These are phyloP conservation scores for Pygoscelis antarcticus DNA, from an alignment of 2,113 vertebrate species.

Conservation along the genomic window DNA sequence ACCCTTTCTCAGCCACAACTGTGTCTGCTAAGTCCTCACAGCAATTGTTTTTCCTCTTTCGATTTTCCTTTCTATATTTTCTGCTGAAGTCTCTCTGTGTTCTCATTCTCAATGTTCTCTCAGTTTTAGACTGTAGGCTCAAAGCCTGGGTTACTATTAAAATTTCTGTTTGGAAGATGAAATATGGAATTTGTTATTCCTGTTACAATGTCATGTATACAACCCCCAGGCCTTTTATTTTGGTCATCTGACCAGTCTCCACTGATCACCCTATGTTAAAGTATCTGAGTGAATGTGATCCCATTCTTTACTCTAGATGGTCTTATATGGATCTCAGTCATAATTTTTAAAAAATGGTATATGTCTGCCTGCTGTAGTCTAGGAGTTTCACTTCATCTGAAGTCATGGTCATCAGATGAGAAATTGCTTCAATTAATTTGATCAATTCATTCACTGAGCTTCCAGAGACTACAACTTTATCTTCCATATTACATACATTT, in stretches of 20 bases:
- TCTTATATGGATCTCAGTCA: not conserved
- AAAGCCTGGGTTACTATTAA: not conserved
- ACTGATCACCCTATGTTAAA: not conserved
- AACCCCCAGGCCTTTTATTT: not conserved
- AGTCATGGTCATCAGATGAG: not conserved
- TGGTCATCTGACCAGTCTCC: not conserved
- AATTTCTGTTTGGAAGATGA: not conserved
- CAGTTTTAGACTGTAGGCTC: not conserved
- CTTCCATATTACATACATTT: not conserved
- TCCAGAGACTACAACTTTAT: not conserved
- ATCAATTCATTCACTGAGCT: not conserved
- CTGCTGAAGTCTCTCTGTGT: not conserved
- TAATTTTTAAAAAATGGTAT: not conserved
- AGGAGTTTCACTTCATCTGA: not conserved
- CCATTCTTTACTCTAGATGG: not conserved
- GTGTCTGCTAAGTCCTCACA: not conserved
- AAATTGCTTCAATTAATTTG: not conserved
- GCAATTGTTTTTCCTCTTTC: not conserved
- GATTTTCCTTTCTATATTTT: not conserved
- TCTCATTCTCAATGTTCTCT: not conserved
- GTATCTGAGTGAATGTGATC: not conserved
- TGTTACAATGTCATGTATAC: not conserved
- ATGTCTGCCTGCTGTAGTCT: not conserved
- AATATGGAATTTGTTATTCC: not conserved
- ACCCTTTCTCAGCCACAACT: not conserved